Evolutionary conservation across 2,888 invertebrate species (phyloP).

Genomic region (Entomobrya proxima): DNA sequence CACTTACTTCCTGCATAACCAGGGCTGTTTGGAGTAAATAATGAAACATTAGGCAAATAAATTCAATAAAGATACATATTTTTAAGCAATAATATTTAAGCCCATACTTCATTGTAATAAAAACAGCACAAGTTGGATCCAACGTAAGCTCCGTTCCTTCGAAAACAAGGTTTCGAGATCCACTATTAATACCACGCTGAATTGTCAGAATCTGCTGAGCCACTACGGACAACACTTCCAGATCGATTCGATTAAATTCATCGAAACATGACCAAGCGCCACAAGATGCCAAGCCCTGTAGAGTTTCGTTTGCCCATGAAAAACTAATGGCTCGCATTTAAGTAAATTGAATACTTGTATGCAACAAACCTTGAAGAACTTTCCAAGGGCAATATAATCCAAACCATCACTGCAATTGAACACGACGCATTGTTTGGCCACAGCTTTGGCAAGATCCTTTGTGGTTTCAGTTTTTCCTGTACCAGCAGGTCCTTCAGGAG

Average conservation of each 20-base stretch:
- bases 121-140: slow-evolving; percentile 91
- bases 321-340: no score
- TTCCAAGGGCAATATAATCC: slow-evolving; percentile 95
- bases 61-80: no score
- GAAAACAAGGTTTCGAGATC: slow-evolving; percentile 88
- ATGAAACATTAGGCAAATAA: no score
- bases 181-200: slow-evolving; percentile 89
- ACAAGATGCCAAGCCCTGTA: slow-evolving; percentile 92
- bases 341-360: no score
- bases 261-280: slow-evolving; percentile 87
- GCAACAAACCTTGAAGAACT: slow-evolving; percentile 98
- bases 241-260: slow-evolving; percentile 91
- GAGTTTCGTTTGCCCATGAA: no score
- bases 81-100: no score
- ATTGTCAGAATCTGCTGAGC: slow-evolving; percentile 96
- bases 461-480: slow-evolving; percentile 95
- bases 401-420: slow-evolving; percentile 97
- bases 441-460: slow-evolving; percentile 95
- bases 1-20: slow-evolving; percentile 94
- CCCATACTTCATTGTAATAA: slow-evolving; percentile 98
- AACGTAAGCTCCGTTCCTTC: slow-evolving; percentile 93
- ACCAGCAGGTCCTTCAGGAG: slow-evolving; percentile 92
- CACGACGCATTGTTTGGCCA: slow-evolving; percentile 97
- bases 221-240: slow-evolving; percentile 94
- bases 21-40: no score